Evolutionary conservation across 1,140 invertebrate genomes (phyloP), one percentile per base, ranked within the genome.

Genomic region (Acromyrmex charruanus): DNA sequence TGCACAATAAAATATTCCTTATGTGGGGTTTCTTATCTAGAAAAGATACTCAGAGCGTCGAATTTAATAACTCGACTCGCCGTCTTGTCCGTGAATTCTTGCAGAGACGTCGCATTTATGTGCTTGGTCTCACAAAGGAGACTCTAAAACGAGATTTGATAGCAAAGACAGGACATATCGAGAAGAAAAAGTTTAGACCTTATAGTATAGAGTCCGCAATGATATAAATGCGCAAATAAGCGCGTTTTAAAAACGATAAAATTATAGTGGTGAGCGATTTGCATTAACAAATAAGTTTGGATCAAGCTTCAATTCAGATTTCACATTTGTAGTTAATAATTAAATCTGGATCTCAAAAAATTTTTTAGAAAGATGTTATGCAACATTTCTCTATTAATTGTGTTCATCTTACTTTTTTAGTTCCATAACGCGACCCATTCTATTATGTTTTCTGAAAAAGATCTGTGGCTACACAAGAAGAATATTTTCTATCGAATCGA

Each of bases 41-140:
- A 59, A 55, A 53, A 84, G 69, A 84, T 63, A 82, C 79, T 71
- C 65, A 3, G 44, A 14, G 39, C 80, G 55, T 84, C 58, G 69
- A n/a, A 75, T 84, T 84, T 84, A 84, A 84, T 84, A 84, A 84
- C 28, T 31, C 80, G 69, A 61, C 80, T 75, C 69, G 58, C 69
- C 39, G 69, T 51, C 69, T 35, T 55, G 55, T 74, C 7, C 55
- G 69, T 51, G 80, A 75, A 63, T 63, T 61, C 39, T 75, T 39
- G 39, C 44, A 53, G 53, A 59, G n/a, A 82, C 35, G 68, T n/a
- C 25, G 14, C 28, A 44, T 49, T 74, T 84, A 84, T 84, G n/a
- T 39, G 80, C 44, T 63, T 44, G 69, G 39, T 84, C 53, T 61
- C 80, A 84, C 80, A 84, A 84, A 84, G 69, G 55, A 51, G 44